phyloP scores from a whole-genome alignment of 2,888 invertebrate species.

The Coenonympha arcania region DNA sequence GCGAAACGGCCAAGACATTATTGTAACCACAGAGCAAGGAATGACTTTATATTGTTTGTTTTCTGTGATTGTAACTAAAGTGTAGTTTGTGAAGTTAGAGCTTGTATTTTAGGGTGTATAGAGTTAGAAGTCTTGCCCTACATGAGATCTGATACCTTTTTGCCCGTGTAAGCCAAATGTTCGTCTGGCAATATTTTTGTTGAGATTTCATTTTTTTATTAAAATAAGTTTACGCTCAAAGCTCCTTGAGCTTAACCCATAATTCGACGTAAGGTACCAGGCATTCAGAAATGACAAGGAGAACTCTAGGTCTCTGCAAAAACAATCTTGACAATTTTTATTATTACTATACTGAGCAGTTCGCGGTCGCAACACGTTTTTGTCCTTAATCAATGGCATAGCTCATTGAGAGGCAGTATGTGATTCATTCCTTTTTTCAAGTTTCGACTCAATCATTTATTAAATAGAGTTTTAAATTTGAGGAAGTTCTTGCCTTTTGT shows the following conservation, averaged over 20 bases:
- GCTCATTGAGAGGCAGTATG: slow-evolving; percentile 10
- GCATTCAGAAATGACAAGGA: slow-evolving; percentile 24
- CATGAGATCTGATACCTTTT: no score
- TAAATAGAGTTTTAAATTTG: slow-evolving; percentile 1
- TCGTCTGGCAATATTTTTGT: no score
- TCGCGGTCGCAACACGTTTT: slow-evolving; percentile 26
- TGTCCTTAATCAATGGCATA: slow-evolving; percentile 24
- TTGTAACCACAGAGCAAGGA: no score
- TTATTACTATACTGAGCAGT: slow-evolving; percentile 20
- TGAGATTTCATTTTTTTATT: no score
- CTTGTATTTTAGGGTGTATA: no score
- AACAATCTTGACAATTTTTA: slow-evolving; percentile 28
- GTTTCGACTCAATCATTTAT: background rate
- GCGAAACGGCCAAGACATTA: no score
- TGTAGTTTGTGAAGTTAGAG: no score
- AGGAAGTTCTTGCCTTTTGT: background rate
- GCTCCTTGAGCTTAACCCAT: slow-evolving; percentile 17
- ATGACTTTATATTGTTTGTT: no score
- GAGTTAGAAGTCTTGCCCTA: no score
- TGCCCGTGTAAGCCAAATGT: no score
- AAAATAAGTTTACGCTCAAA: slow-evolving; percentile 1
- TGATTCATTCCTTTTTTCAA: background rate
- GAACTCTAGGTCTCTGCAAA: slow-evolving; percentile 18
- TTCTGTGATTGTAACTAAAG: no score
- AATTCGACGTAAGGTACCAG: slow-evolving; percentile 19